A percentile compares a stretch with the other conserved stretches of the same genome.
Conservation (phyloP, 2,888 invertebrate genomes). For the Trissolcus brochymenae region DNA sequence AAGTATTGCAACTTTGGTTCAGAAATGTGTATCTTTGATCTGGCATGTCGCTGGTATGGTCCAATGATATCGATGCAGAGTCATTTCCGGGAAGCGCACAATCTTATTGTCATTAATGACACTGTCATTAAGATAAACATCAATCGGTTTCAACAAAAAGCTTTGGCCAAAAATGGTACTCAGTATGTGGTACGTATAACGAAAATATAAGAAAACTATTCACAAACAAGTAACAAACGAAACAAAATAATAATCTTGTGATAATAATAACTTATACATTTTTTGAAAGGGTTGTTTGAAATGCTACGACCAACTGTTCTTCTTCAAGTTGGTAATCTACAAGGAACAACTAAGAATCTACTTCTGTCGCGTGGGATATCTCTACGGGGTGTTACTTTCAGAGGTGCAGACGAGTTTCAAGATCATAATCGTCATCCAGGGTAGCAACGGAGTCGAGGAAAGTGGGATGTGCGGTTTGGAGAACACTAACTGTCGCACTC, state of each 20-base stretch:
- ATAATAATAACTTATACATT: too few species aligned
- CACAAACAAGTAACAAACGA: too few species aligned
- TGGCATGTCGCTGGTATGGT: slow-evolving; percentile 57
- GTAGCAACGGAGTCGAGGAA: not conserved
- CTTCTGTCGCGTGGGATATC: slow-evolving; percentile 57
- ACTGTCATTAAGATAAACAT: slow-evolving; percentile 62
- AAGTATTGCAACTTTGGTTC: slow-evolving; percentile 7
- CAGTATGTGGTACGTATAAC: slow-evolving; percentile 58
- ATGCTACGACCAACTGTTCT: slow-evolving; percentile 62
- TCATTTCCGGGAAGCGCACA: slow-evolving; percentile 61
- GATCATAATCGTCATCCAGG: not conserved
- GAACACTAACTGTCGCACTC: not conserved
- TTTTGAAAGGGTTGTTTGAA: slow-evolving; percentile 56
- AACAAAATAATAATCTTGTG: too few species aligned
- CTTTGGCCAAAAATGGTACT: slow-evolving; percentile 45
- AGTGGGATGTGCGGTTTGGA: not conserved
- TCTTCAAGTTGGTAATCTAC: slow-evolving; percentile 54
- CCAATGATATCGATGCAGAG: slow-evolving; percentile 37
- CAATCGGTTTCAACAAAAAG: slow-evolving; percentile 59
- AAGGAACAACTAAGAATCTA: slow-evolving; percentile 56
- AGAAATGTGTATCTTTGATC: slow-evolving; percentile 4
- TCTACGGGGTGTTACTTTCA: not conserved
- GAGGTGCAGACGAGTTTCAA: slow-evolving; percentile 10
- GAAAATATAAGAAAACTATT: not conserved
- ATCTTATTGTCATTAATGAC: slow-evolving; percentile 57